These are phyloP conservation scores for Porites australiensis DNA, from an alignment of 64 coral and sea anemone species.

Conservation along the genomic window DNA sequence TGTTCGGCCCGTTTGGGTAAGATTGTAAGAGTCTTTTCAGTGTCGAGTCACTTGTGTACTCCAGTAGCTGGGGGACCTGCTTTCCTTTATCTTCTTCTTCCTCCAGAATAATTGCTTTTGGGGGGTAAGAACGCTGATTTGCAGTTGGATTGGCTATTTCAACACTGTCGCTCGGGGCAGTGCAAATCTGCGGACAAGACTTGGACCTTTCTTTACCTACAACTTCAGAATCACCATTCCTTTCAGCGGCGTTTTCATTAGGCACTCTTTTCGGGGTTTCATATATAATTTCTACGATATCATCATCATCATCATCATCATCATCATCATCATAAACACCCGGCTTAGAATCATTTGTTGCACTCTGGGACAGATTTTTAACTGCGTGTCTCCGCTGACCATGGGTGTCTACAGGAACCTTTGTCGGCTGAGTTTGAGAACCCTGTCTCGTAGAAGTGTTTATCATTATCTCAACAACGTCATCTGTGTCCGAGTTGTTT, in stretches of 20 bases:
- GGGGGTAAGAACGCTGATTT: too few relatives aligned
- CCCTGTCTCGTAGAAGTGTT: background rate
- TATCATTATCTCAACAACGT: background rate
- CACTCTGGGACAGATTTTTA: background rate
- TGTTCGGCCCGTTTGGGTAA: too few relatives aligned
- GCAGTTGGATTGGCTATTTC: background rate
- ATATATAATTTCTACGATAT: constrained; percentile 1
- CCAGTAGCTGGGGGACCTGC: too few relatives aligned
- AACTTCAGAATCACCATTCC: background rate
- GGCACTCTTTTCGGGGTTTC: background rate
- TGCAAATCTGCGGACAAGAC: background rate
- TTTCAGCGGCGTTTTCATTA: background rate
- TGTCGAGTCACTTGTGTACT: background rate
- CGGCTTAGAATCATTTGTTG: background rate
- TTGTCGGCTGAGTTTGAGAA: background rate
- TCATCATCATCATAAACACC: background rate
- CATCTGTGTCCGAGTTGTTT: background rate
- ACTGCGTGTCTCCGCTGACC: background rate
- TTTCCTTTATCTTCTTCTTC: too few relatives aligned
- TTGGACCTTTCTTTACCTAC: background rate
- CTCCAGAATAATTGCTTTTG: too few relatives aligned
- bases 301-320: background rate
- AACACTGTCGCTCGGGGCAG: background rate
- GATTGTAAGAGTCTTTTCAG: background rate
- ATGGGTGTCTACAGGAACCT: background rate